phyloP scores from a whole-genome alignment of 2,113 vertebrate genomes.

The Salminus brasiliensis region DNA sequence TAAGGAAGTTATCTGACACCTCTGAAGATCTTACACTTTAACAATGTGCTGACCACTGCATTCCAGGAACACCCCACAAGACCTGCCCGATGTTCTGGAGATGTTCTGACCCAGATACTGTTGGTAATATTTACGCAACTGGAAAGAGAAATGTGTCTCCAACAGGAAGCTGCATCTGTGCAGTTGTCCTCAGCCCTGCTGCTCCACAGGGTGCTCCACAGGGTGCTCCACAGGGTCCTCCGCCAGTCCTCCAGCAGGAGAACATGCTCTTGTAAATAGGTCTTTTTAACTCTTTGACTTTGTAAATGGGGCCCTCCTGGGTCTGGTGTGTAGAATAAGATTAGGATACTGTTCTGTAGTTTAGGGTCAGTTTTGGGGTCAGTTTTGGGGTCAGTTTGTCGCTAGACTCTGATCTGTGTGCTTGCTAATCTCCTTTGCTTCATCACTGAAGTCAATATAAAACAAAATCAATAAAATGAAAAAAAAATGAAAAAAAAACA shows the following conservation, averaged over 20 bases:
- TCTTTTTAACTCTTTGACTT: constrained; percentile 8
- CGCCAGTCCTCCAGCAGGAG: neutral
- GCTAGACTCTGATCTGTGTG: neutral
- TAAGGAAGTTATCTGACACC: no score
- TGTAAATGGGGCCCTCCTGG: neutral
- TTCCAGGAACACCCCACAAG: no score
- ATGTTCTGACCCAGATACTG: no score
- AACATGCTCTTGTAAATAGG: neutral
- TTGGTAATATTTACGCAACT: neutral
- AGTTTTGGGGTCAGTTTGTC: neutral
- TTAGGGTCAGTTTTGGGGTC: neutral
- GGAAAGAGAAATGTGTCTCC: neutral
- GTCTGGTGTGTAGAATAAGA: neutral
- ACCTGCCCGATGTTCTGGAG: neutral
- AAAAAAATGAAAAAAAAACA: constrained; percentile 1
- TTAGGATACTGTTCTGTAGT: neutral
- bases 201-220: neutral
- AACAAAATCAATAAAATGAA: neutral
- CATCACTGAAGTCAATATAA: neutral
- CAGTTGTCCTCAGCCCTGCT: neutral
- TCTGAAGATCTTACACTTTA: no score
- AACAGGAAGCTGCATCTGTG: neutral
- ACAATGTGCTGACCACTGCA: no score
- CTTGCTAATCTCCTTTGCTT: constrained; percentile 10
- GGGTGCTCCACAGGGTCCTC: neutral